phyloP scores from a whole-genome alignment of 1,140 invertebrate species.

The Holotrichia oblita region DNA sequence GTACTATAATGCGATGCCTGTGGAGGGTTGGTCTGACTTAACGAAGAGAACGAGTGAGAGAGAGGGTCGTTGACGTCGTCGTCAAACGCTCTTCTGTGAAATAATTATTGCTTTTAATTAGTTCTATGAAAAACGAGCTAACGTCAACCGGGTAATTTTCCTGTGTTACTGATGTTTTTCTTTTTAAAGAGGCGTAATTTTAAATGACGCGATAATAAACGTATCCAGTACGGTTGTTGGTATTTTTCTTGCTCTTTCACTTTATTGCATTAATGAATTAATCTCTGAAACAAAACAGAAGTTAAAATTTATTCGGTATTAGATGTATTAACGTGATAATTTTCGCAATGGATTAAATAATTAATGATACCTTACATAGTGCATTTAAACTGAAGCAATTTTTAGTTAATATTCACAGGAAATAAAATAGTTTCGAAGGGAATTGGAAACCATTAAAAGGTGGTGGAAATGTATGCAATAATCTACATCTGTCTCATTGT shows the following conservation, averaged over 20 bases:
- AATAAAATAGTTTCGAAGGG: no score
- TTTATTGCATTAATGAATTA: neutral
- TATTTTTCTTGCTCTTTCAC: neutral
- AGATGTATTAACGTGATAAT: no score
- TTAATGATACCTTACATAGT: no score
- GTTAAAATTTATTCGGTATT: neutral
- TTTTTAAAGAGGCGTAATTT: conserved; percentile 31
- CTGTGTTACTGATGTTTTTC: conserved; percentile 1
- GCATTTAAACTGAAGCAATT: no score
- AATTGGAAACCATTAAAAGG: no score
- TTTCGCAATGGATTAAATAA: no score
- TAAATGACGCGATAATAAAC: conserved; percentile 18
- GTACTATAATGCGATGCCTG: neutral
- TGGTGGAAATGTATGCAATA: no score
- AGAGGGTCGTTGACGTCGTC: conserved; percentile 34
- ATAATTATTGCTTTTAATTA: conserved; percentile 36
- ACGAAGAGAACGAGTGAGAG: neutral
- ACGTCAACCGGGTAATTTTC: conserved; percentile 2
- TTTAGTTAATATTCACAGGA: no score
- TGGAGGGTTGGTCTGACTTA: neutral
- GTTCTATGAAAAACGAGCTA: conserved; percentile 31
- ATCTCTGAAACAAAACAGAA: neutral
- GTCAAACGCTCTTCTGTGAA: conserved; percentile 18
- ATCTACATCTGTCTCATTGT: no score
- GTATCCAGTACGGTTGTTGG: neutral